A percentile compares a stretch with the other conserved stretches of the same genome.
These are phyloP conservation scores for Heliconius himera DNA, from an alignment of 1,140 invertebrate species.

Conservation along the genomic window DNA sequence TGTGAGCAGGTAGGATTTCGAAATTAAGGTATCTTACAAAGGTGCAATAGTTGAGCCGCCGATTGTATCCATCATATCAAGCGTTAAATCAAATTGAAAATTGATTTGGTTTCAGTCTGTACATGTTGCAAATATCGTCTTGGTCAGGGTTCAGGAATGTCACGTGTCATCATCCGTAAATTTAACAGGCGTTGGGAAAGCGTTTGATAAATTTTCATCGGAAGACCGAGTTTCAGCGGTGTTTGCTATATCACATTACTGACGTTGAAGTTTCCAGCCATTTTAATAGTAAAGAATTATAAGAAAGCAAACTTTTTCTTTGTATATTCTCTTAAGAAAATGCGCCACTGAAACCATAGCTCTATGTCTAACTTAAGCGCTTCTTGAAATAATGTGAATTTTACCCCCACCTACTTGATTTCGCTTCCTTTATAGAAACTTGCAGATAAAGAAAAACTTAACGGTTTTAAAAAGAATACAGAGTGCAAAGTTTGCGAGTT, in stretches of 20 bases:
- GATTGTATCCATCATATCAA: neutral
- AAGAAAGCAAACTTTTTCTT: constrained; percentile 21
- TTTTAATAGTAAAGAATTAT: neutral
- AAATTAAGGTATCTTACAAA: neutral
- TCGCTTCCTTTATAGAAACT: constrained; percentile 41
- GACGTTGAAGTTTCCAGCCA: neutral
- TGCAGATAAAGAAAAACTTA: constrained; percentile 42
- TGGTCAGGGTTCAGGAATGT: constrained; percentile 35
- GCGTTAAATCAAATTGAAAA: constrained; percentile 23
- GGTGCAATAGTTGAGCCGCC: neutral
- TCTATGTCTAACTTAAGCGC: constrained; percentile 39
- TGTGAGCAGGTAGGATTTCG: neutral
- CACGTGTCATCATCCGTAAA: constrained; percentile 21
- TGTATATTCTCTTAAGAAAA: constrained; percentile 31
- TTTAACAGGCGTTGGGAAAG: constrained; percentile 39
- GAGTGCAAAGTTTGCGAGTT: constrained; percentile 35
- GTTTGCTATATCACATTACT: constrained; percentile 1
- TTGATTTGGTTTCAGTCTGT: constrained; percentile 27
- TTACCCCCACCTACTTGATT: constrained; percentile 32
- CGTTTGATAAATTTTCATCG: constrained; percentile 49
- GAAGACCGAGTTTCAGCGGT: constrained; percentile 33
- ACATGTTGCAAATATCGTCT: constrained; percentile 27
- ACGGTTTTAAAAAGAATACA: constrained; percentile 43
- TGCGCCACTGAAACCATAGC: constrained; percentile 34
- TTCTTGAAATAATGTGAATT: constrained; percentile 39